Conservation (phyloP, 64 coral and sea anemone species). For the Porites australiensis region DNA sequence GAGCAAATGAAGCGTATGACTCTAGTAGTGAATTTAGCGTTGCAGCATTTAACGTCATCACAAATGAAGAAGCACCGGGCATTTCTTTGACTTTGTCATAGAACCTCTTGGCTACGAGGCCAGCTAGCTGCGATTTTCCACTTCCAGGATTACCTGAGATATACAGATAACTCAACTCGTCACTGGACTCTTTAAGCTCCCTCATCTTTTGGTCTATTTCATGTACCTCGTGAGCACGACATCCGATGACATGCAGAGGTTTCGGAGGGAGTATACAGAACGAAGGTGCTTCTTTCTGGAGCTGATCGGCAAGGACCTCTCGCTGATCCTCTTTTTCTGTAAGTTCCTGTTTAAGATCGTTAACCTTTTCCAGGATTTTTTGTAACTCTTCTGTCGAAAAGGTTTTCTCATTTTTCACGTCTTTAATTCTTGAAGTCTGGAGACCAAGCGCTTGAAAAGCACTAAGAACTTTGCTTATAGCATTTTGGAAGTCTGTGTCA, state of each 20-base stretch:
- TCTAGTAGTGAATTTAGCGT: background rate
- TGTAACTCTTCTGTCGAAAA: background rate
- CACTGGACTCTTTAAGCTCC: background rate
- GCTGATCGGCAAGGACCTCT: too few relatives aligned
- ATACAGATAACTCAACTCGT: background rate
- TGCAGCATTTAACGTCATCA: constrained; percentile 24
- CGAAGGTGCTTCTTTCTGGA: too few relatives aligned
- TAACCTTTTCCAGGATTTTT: background rate
- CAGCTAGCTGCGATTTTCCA: constrained; percentile 10
- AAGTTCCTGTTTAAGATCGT: background rate
- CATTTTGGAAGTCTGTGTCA: background rate
- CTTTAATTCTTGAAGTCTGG: background rate
- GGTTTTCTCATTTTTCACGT: background rate
- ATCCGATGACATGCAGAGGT: background rate
- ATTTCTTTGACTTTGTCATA: background rate
- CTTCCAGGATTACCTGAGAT: constrained; percentile 25
- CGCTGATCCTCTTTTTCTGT: too few relatives aligned
- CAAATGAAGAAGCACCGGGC: background rate
- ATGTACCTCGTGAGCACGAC: background rate
- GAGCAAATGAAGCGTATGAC: constrained; percentile 14
- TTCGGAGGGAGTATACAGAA: constrained; percentile 18
- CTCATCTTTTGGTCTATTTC: background rate
- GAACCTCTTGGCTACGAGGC: background rate
- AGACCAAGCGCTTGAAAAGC: background rate
- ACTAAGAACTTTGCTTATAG: background rate